Base-by-base conservation (phyloP, 2,113 vertebrate species). In the Carettochelys insculpta region DNA sequence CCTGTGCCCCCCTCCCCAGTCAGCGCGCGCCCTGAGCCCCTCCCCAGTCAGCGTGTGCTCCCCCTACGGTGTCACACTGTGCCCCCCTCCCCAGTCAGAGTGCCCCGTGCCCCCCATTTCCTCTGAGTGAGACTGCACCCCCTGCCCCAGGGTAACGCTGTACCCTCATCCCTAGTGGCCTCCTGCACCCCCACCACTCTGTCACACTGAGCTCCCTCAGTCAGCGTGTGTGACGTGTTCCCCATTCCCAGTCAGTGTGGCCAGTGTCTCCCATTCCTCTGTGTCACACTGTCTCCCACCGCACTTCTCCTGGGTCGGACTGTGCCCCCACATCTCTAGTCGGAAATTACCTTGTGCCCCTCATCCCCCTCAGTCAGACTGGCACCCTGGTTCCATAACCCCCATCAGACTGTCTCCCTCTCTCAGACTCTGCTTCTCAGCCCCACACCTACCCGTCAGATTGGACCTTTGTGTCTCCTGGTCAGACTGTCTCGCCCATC, bases 361-460 rank as follows among this genome's bases (percentile, higher is more conserved):
- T 80, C 47, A 52, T 29, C 24, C 0, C 17, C 25, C 13, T 27
- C 27, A 27, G 1, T 50, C 48, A 50, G 48, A 13, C 48, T 50
- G 48, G n/a, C n/a, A n/a, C 16, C 22, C 20, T 19, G 16, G 13
- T 16, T 51, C 51, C 51, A 51, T 51, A 50, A 13, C 51, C 51
- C 7, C 51, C 14, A 13, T 50, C 10, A 50, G 48, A 50, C 48
- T 50, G 48, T 50, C 48, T n/a, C 48, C 10, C 48, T 50, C 48
- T 52, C 16, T 52, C 41, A 77, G 58, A 8, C 11, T 6, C 41
- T 0, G 0, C 25, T 43, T 3, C 31, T 61, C 9, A 25, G 71
- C 14, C 45, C 84, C 47, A 47, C 41, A 38, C 80, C 48, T 71
- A 86, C 24, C 47, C 20, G 51, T 52, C 20, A 52, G 51, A 51